Percentiles rank a stretch among this genome's conserved stretches.
phyloP scores from a whole-genome alignment of 2,113 vertebrate genomes.

The Chlorocebus sabaeus region DNA sequence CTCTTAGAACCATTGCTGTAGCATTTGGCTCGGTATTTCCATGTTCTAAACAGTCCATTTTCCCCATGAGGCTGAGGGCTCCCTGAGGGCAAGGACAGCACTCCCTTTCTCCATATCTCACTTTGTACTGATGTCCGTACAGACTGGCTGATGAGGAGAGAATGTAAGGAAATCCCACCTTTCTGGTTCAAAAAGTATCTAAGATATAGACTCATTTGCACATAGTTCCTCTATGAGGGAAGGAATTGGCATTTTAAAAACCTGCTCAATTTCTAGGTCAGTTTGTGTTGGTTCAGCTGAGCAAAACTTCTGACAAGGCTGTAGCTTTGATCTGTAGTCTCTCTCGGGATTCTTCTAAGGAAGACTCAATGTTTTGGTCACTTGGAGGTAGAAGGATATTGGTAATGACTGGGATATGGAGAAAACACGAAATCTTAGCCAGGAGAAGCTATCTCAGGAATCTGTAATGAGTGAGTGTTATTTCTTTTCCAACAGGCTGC shows the following conservation, averaged over 20 bases:
- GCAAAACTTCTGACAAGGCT: neutral
- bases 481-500: constrained; percentile 71
- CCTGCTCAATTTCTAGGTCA: neutral
- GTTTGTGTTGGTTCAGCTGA: neutral
- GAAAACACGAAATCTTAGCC: constrained; percentile 28
- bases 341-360: neutral
- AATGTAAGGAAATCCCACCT: neutral
- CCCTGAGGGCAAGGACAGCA: no score
- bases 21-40: neutral
- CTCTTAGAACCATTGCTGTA: neutral
- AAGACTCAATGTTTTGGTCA: neutral
- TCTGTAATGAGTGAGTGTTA: constrained; percentile 63
- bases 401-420: neutral
- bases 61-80: neutral
- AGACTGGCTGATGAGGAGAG: neutral
- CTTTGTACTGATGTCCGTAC: neutral
- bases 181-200: constrained; percentile 19
- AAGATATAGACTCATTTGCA: neutral
- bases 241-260: neutral
- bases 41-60: neutral
- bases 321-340: neutral
- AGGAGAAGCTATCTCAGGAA: constrained; percentile 57
- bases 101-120: neutral
- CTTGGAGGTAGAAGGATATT: neutral
- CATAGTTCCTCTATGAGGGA: neutral